phyloP scores from a whole-genome alignment of 2,888 invertebrate species.

The Euzetes globulus region DNA sequence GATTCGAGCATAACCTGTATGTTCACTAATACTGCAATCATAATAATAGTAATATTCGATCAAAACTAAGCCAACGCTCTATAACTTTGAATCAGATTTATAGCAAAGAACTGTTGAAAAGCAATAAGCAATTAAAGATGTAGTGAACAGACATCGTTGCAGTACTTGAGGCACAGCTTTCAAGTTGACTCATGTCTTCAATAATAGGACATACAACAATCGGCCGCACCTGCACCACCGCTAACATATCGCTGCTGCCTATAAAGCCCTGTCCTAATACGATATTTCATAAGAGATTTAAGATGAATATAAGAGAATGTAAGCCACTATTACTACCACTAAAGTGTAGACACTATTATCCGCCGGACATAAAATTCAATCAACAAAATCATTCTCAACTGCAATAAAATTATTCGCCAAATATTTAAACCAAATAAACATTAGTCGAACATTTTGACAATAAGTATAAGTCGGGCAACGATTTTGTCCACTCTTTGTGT shows the following conservation, averaged over 20 bases:
- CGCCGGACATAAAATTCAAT: not conserved
- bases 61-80: slow-evolving; percentile 2
- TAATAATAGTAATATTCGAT: slow-evolving; percentile 25
- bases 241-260: not conserved
- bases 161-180: slow-evolving; percentile 16
- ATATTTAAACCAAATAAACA: not conserved
- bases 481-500: not conserved
- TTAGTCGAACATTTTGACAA: not conserved
- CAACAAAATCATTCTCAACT: not conserved
- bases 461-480: not conserved
- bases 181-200: slow-evolving; percentile 10
- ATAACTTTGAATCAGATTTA: slow-evolving; percentile 13
- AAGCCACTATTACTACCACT: slow-evolving; percentile 6
- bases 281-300: slow-evolving; percentile 24
- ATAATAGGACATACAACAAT: slow-evolving; percentile 24
- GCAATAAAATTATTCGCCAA: not conserved
- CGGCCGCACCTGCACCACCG: not conserved
- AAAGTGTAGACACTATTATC: slow-evolving; percentile 4
- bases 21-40: slow-evolving; percentile 17
- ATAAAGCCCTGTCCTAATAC: not conserved
- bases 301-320: not conserved
- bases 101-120: slow-evolving; percentile 18
- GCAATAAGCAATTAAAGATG: slow-evolving; percentile 28
- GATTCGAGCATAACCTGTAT: slow-evolving; percentile 4
- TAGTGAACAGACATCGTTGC: not conserved